Percentiles rank a stretch among this genome's conserved stretches.
Evolutionary conservation across 1,140 invertebrate species (phyloP).

Genomic region (Zaprionus capensis): DNA sequence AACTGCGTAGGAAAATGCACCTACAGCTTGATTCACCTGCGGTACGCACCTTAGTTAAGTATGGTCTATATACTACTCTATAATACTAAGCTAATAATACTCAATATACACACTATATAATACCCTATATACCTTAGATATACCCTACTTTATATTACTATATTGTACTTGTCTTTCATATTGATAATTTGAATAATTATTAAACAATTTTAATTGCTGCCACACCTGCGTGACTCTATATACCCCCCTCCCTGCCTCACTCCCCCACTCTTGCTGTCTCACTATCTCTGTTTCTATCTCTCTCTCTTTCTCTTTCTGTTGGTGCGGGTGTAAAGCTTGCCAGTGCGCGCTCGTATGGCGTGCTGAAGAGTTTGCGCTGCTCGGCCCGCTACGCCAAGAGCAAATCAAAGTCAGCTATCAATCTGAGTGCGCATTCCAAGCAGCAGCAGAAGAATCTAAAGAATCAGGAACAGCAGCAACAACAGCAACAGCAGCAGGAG

Average conservation of each 20-base stretch:
- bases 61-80: constrained; percentile 2
- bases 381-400: constrained; percentile 68
- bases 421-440: constrained; percentile 69
- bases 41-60: constrained; percentile 13
- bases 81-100: background rate
- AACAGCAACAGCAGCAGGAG: constrained; percentile 19
- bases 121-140: constrained; percentile 6
- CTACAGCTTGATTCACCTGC: constrained; percentile 17
- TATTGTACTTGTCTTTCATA: constrained; percentile 4
- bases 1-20: constrained; percentile 5
- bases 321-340: constrained; percentile 58
- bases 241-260: background rate
- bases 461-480: constrained; percentile 38
- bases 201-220: constrained; percentile 5
- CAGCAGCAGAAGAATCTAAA: constrained; percentile 60
- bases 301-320: constrained; percentile 14
- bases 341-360: constrained; percentile 70
- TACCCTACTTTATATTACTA: background rate
- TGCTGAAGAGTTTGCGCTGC: constrained; percentile 67
- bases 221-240: background rate
- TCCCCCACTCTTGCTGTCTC: background rate
- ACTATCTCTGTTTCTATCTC: background rate
- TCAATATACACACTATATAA: background rate
- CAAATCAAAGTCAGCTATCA: constrained; percentile 71
- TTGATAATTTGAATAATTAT: background rate